These are phyloP conservation scores for Peromyscus maniculatus DNA, from an alignment of 2,113 vertebrate genomes.

Conservation along the genomic window DNA sequence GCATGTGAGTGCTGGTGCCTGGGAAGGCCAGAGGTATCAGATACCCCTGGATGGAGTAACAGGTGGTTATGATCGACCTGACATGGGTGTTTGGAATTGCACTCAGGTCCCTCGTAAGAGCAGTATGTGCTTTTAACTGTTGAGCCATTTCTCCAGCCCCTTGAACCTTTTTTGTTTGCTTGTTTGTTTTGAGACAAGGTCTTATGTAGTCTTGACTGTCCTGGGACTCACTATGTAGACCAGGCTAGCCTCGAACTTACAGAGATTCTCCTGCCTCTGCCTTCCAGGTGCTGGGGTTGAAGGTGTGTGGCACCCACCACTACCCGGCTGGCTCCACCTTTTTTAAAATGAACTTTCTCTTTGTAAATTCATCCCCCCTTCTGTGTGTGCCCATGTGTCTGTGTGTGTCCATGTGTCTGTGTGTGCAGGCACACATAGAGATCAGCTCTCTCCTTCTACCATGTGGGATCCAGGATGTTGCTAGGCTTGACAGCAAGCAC, in stretches of 20 bases:
- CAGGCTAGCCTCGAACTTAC: background rate
- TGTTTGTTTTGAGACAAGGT: background rate
- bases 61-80: background rate
- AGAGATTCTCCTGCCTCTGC: background rate
- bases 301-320: background rate
- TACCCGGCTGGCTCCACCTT: background rate
- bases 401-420: background rate
- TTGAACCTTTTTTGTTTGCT: background rate
- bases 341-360: background rate
- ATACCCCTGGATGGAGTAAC: no score
- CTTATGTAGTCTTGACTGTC: background rate
- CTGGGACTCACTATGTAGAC: background rate
- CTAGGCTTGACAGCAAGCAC: background rate
- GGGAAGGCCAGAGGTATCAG: background rate
- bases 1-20: background rate
- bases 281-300: background rate
- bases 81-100: background rate
- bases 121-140: background rate
- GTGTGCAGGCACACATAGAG: background rate
- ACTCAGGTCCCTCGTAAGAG: background rate
- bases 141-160: background rate
- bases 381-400: background rate
- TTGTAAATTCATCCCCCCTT: background rate
- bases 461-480: background rate
- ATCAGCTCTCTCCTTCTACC: background rate